Percentiles rank a stretch among this genome's conserved stretches.
These are phyloP conservation scores for Orthosia gracilis DNA, from an alignment of 2,888 invertebrate species.

Conservation along the genomic window DNA sequence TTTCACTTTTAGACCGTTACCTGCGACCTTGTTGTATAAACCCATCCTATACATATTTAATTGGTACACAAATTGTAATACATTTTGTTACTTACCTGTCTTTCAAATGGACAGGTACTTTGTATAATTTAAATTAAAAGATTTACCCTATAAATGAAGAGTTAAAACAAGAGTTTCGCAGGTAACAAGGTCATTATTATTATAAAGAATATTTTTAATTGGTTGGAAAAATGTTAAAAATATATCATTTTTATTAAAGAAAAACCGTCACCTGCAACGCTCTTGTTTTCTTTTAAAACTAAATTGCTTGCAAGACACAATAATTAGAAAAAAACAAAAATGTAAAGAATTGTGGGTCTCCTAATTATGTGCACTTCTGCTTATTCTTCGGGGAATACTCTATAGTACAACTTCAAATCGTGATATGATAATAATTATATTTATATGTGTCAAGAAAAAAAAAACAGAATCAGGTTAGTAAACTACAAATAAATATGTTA, in stretches of 20 bases:
- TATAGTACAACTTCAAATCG: too few species aligned
- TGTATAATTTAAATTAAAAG: neutral
- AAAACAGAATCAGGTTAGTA: neutral
- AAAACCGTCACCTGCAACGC: conserved; percentile 52
- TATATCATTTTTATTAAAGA: conserved; percentile 2
- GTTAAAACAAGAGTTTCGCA: conserved; percentile 64
- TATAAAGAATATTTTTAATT: neutral
- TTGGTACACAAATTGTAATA: neutral
- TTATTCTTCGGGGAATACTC: too few species aligned
- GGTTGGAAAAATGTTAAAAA: conserved; percentile 55
- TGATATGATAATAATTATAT: too few species aligned
- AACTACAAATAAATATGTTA: neutral
- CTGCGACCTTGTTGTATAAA: conserved; percentile 43
- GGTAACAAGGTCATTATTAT: conserved; percentile 33
- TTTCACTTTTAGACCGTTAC: conserved; percentile 25
- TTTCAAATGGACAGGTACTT: neutral
- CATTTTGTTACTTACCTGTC: neutral
- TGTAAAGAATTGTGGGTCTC: too few species aligned
- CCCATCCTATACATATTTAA: neutral
- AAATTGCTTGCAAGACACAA: conserved; percentile 60
- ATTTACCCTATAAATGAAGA: neutral
- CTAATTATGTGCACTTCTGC: too few species aligned
- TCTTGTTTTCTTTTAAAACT: conserved; percentile 51
- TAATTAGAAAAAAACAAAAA: neutral
- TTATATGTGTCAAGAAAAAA: too few species aligned